These are phyloP conservation scores for Ceyx melanurus DNA, from an alignment of 2,113 vertebrate species.

Conservation along the genomic window DNA sequence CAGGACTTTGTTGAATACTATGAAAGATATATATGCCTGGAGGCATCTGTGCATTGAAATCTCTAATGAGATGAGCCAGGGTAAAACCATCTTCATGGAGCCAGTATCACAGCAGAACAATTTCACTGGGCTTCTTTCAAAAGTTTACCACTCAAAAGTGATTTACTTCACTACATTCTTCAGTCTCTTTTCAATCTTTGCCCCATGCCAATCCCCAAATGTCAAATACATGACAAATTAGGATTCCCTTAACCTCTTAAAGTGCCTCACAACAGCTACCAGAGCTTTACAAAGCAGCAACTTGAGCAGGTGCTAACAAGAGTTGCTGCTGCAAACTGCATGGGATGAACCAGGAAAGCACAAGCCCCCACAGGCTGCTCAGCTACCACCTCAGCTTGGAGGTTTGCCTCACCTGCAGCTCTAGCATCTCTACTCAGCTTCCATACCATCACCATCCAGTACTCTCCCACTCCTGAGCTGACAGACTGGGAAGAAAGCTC, in stretches of 20 bases:
- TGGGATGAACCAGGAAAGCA: background rate
- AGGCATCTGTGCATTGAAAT: background rate
- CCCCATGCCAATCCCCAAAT: background rate
- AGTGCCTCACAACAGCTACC: background rate
- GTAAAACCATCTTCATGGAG: background rate
- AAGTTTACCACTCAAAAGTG: background rate
- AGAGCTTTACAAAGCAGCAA: background rate
- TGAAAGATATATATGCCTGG: background rate
- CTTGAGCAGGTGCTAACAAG: fast-evolving
- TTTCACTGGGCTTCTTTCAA: background rate
- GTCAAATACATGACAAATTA: background rate
- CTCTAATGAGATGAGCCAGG: background rate
- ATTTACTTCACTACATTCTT: background rate
- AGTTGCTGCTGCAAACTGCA: background rate
- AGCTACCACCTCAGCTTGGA: background rate
- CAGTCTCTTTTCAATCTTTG: background rate
- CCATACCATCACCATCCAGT: background rate
- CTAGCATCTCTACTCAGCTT: background rate
- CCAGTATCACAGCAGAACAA: background rate
- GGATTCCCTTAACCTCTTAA: background rate
- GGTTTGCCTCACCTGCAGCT: background rate
- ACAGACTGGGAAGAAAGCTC: background rate
- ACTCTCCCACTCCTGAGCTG: background rate
- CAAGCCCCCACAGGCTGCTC: fast-evolving
- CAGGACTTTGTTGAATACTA: background rate